Base-by-base conservation (phyloP, 2,888 invertebrate genomes). In the Agrypnus murinus region DNA sequence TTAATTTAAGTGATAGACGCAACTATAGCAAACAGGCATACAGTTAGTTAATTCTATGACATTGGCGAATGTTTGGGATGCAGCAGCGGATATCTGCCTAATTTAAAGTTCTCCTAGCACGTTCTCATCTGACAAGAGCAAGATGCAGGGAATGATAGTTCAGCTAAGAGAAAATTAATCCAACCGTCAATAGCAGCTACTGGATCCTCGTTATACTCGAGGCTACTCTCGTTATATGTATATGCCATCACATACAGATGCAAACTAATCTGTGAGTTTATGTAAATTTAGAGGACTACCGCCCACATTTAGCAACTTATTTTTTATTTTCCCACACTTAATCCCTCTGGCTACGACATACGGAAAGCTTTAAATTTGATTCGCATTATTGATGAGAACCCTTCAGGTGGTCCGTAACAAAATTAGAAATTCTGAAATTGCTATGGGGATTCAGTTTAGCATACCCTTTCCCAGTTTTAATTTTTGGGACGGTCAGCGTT, bases 151-250 rank as follows among this genome's bases (percentile, higher is more conserved):
- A 70, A 70, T 65, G 70, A 70, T 70, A 70, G 65, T 65, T 65
- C 25, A 66, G 48, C 65, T 70, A 70, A 70, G 62, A 70, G 70
- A 59, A 70, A 70, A 65, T 67, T 70, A 65, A 70, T 65, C 65
- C 70, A 55, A 70, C 65, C 70, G 70, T 70, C 70, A 70, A 70
- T 70, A 70, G 65, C 70, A 70, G 70, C 46, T 46, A 70, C 65
- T 62, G 55, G 65, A 70, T 70, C 60, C 65, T 65, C 60, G 60
- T 70, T 70, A 48, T 48, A 53, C 70, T 69, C 64, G 40, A 45
- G 70, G 70, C 65, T 62, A 62, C 40, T 70, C 40, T 70, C 40
- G 57, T 57, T 48, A 15, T 65, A 60, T 46, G 36, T 69, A 38
- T 46, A 57, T 34, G 34, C 70, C 31, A 70, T 70, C 70, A 70